Base-by-base conservation (phyloP, 2,888 invertebrate species). In the Leptinotarsa rubiginosa region DNA sequence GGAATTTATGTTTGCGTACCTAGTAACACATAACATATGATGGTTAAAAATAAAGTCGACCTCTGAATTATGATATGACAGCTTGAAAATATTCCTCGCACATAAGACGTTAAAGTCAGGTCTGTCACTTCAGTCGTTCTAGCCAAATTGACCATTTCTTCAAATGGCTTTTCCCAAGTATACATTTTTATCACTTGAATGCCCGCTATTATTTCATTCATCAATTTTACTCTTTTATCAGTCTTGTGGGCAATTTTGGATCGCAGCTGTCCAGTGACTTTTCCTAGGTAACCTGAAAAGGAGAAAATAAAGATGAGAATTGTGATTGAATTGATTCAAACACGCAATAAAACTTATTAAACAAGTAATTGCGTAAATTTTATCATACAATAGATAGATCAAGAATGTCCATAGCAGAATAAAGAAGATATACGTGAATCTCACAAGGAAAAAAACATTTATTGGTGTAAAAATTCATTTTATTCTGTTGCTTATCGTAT, bases 171-270 rank as follows among this genome's bases (percentile, higher is more conserved):
- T 83, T 94, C 94, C 91, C 94, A 94, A 0, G 93, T 92, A 83
- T 93, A 94, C 93, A 94, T 94, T 86, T 94, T 94, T 78, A 94
- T 93, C 3, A 94, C 92, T 82, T 92, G 90, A 78, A 94, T 93
- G 0, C 93, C 93, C 1, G 90, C 89, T 62, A 94, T 91, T 65
- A 94, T 91, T 87, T 94, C 94, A 81, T 91, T 92, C 93, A 94
- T 94, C 4, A 93, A 84, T 41, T 92, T 89, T 2, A 94, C 91
- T 62, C 94, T 85, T 78, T 91, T 90, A 84, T 94, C 94, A 0
- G 93, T 89, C 78, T 85, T 85, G 13, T 84, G 59, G 0, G 90
- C 90, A 64, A 89, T 88, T 84, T 87, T 88, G 68, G 84, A 80
- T 31, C 90, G 85, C 18, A 89, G 83, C 52, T 84, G 85, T 12